Evolutionary conservation across 2,113 vertebrate species (phyloP), one percentile per base, ranked within the genome.

Genomic region (Sebastes fasciatus): DNA sequence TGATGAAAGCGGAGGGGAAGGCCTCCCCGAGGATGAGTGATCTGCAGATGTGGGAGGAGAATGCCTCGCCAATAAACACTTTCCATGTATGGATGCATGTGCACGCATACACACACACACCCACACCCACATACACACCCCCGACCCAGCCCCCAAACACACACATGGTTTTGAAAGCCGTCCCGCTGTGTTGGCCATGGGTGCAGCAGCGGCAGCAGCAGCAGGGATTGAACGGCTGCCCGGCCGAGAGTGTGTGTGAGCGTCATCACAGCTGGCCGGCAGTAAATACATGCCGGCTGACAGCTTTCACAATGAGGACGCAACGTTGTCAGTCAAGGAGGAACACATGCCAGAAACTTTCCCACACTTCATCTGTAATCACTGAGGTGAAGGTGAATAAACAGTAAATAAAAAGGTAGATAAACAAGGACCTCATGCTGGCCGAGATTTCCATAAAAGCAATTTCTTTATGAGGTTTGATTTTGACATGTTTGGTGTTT

Each of bases 41-140:
- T 89, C 60, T 74, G 84, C 88, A 84, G 88, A 90, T 86, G 83
- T 84, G 69, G 79, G 54, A 84, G 84, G 69, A 85, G 66, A 79
- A 78, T 3, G 66, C 64, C 51, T 74, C 14, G 57, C 75, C 81
- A 91, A 77, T 74, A 83, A 92, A 92, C 86, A 80, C 82, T 86
- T 68, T 57, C 57, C 77, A 46, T 83, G 70, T 54, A 82, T 79
- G 43, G 51, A 48, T 68, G 58, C 48, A 57, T 19, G 45, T 5
- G 3, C 23, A 74, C 64, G 10, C 64, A 55, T 10, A 52, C 52
- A 34, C 77, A 77, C 51, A 73, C 43, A 4, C 49, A 43, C 63
- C 19, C 8, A 42, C 52, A 60, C 46, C 16, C 34, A 34, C 34
- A 34, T 34, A 34, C 34, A 34, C 66, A 52, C 70, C 16, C 51